Evolutionary conservation across 92 coral and sea anemone species (phyloP).

Genomic region (Palythoa heliodiscus): DNA sequence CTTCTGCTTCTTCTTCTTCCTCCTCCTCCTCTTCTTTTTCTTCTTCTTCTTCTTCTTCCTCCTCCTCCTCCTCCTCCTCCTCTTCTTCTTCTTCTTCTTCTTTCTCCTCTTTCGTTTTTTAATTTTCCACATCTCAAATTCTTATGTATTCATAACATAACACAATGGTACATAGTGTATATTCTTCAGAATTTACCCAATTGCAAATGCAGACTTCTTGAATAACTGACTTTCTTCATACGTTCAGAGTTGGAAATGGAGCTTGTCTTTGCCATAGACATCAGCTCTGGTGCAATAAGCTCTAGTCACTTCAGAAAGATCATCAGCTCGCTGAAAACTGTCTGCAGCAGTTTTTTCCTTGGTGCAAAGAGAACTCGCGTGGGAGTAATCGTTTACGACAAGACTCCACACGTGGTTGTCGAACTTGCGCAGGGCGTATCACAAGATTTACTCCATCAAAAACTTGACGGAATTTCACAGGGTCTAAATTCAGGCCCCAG

Average conservation of each 20-base stretch:
- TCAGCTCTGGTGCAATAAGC: conserved; percentile 50
- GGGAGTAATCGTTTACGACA: conserved; percentile 65
- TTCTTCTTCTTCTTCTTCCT: background rate
- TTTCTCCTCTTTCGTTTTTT: background rate
- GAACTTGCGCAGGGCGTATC: conserved; percentile 62
- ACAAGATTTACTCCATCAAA: conserved; percentile 50
- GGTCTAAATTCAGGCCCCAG: conserved; percentile 59
- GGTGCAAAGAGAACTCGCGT: conserved; percentile 66
- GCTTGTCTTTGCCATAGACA: conserved; percentile 68
- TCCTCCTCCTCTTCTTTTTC: background rate
- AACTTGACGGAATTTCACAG: conserved; percentile 53
- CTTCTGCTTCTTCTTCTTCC: background rate
- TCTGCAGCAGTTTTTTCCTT: conserved; percentile 60
- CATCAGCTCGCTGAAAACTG: conserved; percentile 60
- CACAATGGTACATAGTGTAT: background rate
- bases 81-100: background rate
- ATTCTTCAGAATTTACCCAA: too few species aligned
- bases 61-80: background rate
- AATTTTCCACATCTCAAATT: background rate
- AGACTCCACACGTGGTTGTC: conserved; percentile 47
- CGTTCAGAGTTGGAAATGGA: conserved; percentile 69
- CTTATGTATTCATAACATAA: background rate
- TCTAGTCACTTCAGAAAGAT: conserved; percentile 57
- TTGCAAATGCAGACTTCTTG: too few species aligned
- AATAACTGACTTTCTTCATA: too few species aligned